A percentile compares a stretch with the other conserved stretches of the same genome.
These are phyloP conservation scores for Drosophila nigrodunni DNA, from an alignment of 1,140 invertebrate genomes.

Conservation along the genomic window DNA sequence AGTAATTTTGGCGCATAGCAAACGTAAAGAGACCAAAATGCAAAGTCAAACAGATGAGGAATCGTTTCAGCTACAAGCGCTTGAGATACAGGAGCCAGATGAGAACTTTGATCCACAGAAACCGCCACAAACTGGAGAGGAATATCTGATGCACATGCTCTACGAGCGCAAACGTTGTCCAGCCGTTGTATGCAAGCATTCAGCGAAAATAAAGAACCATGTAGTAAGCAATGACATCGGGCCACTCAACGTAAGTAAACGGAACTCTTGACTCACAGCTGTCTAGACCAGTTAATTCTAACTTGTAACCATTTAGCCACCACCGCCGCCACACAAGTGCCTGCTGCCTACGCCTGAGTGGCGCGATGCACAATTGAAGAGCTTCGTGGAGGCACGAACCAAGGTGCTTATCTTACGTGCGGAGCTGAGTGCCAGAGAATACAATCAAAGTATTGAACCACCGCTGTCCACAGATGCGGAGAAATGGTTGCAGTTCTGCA, in stretches of 20 bases:
- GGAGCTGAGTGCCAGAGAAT: slow-evolving; percentile 52
- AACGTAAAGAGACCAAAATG: slow-evolving; percentile 26
- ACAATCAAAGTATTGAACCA: slow-evolving; percentile 66
- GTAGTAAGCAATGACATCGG: slow-evolving; percentile 12
- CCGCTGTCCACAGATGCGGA: slow-evolving; percentile 61
- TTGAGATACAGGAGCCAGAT: slow-evolving; percentile 74
- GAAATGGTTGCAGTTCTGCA: slow-evolving; percentile 71
- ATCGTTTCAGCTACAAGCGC: slow-evolving; percentile 74
- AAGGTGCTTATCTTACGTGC: slow-evolving; percentile 51
- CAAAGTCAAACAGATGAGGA: slow-evolving; percentile 49
- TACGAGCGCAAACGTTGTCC: slow-evolving; percentile 79
- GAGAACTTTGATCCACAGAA: slow-evolving; percentile 68
- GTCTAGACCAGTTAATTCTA: not conserved
- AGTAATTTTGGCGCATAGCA: not conserved
- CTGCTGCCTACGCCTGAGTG: slow-evolving; percentile 74
- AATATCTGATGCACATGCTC: slow-evolving; percentile 77
- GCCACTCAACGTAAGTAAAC: slow-evolving; percentile 42
- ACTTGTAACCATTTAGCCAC: slow-evolving; percentile 30
- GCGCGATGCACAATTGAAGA: slow-evolving; percentile 60
- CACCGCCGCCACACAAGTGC: slow-evolving; percentile 40
- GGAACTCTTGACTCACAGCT: not conserved
- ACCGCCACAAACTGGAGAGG: slow-evolving; percentile 70
- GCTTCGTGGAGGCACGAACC: slow-evolving; percentile 59
- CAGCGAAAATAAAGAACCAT: slow-evolving; percentile 39
- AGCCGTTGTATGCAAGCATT: slow-evolving; percentile 71